Base-by-base conservation (phyloP, 1,140 invertebrate species). In the Charaxes varanes region DNA sequence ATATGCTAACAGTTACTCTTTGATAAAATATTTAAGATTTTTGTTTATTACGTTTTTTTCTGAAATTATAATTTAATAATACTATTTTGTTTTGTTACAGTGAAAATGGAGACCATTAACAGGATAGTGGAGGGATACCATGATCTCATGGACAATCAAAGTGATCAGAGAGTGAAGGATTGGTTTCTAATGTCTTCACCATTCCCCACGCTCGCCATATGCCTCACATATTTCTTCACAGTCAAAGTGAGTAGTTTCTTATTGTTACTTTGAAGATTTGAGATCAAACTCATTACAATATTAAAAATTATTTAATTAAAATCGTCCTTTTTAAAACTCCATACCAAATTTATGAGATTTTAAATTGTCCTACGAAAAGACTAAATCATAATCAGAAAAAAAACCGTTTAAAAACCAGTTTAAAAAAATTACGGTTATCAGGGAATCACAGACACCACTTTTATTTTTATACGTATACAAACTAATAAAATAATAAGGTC, bases 141-240 rank as follows among this genome's bases (percentile, higher is more conserved):
- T 40, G 89, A 93, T 62, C 57, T 93, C 22, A 91, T 93, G 90
- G 88, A 91, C 55, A 92, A 93, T 69, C 88, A 90, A 65, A 80
- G 87, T 86, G 94, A 96, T 81, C 90, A 88, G 1, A 87, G 95
- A 48, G 92, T 95, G 17, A 91, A 91, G 46, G 87, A 91, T 50
- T 97, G 93, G 92, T 84, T 90, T 13, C 73, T 97, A 38, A 96
- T 97, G 94, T 89, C 89, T 54, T 90, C 90, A 7, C 94, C 94
- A 19, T 87, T 92, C 14, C 94, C 94, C 1, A 97, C 95, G 1
- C 62, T 95, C 12, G 64, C 85, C 7, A 91, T 94, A 40, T 94
- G 93, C 62, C 71, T 95, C 33, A 87, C 86, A 35, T 95, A 95
- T 48, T 91, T 91, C 0, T 92, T 91, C 57, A 86, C 90, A 53